Percentiles rank a stretch among this genome's conserved stretches.
Evolutionary conservation across 2,888 invertebrate genomes (phyloP).

Genomic region (Drosophila prostipennis): DNA sequence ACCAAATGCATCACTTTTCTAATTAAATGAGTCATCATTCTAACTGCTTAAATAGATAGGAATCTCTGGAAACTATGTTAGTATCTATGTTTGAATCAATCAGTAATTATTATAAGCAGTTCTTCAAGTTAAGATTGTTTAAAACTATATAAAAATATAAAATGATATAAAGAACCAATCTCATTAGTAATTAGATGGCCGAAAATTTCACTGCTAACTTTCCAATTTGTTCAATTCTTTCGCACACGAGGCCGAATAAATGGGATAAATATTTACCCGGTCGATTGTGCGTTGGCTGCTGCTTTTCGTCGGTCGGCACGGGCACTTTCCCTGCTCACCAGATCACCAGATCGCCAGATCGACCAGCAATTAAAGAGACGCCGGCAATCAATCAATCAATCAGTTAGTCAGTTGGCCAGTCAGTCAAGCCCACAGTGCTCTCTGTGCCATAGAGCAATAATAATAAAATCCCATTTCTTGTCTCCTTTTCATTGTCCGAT

Average conservation of each 20-base stretch:
- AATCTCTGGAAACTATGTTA: no score
- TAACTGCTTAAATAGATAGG: no score
- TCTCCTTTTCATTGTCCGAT: constrained; percentile 26
- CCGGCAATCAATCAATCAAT: constrained; percentile 65
- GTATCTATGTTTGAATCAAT: no score
- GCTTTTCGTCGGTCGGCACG: constrained; percentile 8
- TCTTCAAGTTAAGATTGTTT: no score
- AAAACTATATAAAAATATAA: no score
- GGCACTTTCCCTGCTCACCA: constrained; percentile 24
- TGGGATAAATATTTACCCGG: constrained; percentile 31
- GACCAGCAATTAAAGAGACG: constrained; percentile 41
- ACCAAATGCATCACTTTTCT: neutral
- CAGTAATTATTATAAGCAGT: no score
- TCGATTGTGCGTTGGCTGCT: constrained; percentile 23
- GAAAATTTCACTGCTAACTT: constrained; percentile 26
- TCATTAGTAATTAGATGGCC: neutral
- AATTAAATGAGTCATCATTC: constrained; percentile 1
- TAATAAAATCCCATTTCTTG: constrained; percentile 32
- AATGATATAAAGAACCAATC: neutral
- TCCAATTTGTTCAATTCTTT: constrained; percentile 28
- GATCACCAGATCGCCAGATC: constrained; percentile 1
- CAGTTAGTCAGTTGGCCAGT: constrained; percentile 26
- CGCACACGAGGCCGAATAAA: constrained; percentile 1
- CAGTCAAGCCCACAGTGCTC: constrained; percentile 44
- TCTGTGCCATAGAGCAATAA: constrained; percentile 11